Conservation (phyloP, 2,113 vertebrate genomes). For the Cisticola juncidis region DNA sequence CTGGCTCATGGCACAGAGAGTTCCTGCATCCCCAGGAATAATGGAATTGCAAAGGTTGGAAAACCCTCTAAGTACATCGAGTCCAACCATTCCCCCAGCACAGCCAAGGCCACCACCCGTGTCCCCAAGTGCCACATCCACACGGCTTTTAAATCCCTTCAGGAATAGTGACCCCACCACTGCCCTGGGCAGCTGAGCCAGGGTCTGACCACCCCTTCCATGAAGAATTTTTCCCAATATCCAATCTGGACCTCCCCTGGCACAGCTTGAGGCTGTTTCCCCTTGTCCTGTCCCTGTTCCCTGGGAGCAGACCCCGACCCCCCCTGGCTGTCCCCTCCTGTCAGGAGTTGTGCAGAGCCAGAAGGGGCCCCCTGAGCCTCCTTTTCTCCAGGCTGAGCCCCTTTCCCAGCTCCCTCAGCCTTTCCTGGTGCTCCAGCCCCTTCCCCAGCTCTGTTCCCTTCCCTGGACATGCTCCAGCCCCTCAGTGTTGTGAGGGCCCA, state of each 20-base stretch:
- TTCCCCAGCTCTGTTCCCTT: not conserved
- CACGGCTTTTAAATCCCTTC: accelerated
- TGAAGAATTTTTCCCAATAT: not conserved
- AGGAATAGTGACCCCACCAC: not conserved
- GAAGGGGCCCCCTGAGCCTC: not conserved
- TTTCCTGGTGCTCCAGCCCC: not conserved
- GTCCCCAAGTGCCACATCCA: not conserved
- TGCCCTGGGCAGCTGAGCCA: not conserved
- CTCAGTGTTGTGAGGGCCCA: not conserved
- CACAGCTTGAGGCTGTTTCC: accelerated
- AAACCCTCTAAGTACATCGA: not conserved
- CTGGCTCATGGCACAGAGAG: accelerated
- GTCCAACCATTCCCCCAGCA: not conserved
- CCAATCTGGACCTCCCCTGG: accelerated
- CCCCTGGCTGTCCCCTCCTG: not conserved
- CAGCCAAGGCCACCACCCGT: not conserved
- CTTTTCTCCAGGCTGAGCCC: not conserved
- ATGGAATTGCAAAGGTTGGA: not conserved
- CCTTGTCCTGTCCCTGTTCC: accelerated
- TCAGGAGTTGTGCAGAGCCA: not conserved
- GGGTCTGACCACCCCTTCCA: accelerated
- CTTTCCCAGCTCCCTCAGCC: not conserved
- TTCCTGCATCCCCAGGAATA: not conserved
- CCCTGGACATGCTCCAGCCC: accelerated
- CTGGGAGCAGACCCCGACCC: not conserved